Evolutionary conservation across 2,888 invertebrate species (phyloP), one percentile per base, ranked within the genome.

Genomic region (Blastobasis lacticolella): DNA sequence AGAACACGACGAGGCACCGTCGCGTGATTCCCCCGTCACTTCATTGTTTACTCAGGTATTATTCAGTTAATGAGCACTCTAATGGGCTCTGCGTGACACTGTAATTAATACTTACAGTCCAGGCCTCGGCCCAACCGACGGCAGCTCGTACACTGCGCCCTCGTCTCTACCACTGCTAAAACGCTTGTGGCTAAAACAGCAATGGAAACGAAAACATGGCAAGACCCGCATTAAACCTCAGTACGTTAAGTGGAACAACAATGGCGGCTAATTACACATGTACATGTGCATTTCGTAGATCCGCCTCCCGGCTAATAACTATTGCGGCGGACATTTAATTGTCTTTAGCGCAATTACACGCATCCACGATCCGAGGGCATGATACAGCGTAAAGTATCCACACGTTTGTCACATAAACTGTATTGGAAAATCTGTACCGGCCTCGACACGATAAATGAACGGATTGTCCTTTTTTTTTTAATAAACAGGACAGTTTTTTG

Each of bases 271-370:
- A 67, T 68, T 66, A 65, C 58, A 58, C 57, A 51, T 57, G 54
- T 66, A 65, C 58, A 58, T 56, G 52, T 57, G 54, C 57, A 54
- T 59, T 57, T 56, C 55, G 45, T 60, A 38, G 49, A 48, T 60
- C 63, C 69, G 64, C 64, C 65, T 72, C 58, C 62, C 62, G 50
- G 57, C 68, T 79, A 76, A 74, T 78, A 75, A 69, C 65, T 55
- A 71, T 78, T 75, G 70, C 75, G 72, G 75, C 69, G 74, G 71
- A 66, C 70, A 67, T 49, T 50, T 55, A 51, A 52, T 86, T 84
- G 76, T 71, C 71, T 80, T 78, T 83, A 79, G 70, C 66, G 69
- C 84, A 85, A 87, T 87, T 85, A 86, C 81, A 85, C 81, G 87
- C 86, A 78, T 83, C 84, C 82, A 74, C 77, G 78, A 72, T 79